These are phyloP conservation scores for Vultur gryphus DNA, from an alignment of 2,797 vertebrate species.

Conservation along the genomic window DNA sequence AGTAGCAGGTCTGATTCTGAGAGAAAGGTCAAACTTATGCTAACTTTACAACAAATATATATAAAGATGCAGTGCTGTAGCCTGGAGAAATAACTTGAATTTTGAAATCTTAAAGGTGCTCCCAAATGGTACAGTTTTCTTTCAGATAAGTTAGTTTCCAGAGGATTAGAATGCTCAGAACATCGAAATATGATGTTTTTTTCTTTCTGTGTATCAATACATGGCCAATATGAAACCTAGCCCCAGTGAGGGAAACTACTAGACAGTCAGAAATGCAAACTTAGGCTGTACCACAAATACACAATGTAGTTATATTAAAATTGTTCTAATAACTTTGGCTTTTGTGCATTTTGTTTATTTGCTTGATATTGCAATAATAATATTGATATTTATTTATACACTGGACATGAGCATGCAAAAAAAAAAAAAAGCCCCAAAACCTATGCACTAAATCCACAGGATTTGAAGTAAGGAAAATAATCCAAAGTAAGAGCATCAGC, in stretches of 20 bases:
- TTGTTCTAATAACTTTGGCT: background rate
- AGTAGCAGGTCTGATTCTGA: background rate
- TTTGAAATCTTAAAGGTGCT: background rate
- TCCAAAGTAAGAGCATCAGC: slow-evolving; percentile 23
- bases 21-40: background rate
- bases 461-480: slow-evolving; percentile 26
- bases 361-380: background rate
- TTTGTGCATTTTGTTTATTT: background rate
- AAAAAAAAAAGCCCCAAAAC: background rate
- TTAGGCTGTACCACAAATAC: background rate
- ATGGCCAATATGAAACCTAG: background rate
- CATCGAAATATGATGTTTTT: background rate
- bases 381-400: background rate
- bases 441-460: background rate
- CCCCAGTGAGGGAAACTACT: background rate
- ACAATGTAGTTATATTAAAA: background rate
- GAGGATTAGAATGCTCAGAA: background rate
- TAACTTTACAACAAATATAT: background rate
- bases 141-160: background rate
- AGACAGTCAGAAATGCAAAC: background rate
- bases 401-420: background rate
- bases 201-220: background rate
- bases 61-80: background rate
- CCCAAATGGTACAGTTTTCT: background rate
- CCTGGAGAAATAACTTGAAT: background rate